phyloP scores from a whole-genome alignment of 2,797 vertebrate genomes.

The Gallirallus australis region DNA sequence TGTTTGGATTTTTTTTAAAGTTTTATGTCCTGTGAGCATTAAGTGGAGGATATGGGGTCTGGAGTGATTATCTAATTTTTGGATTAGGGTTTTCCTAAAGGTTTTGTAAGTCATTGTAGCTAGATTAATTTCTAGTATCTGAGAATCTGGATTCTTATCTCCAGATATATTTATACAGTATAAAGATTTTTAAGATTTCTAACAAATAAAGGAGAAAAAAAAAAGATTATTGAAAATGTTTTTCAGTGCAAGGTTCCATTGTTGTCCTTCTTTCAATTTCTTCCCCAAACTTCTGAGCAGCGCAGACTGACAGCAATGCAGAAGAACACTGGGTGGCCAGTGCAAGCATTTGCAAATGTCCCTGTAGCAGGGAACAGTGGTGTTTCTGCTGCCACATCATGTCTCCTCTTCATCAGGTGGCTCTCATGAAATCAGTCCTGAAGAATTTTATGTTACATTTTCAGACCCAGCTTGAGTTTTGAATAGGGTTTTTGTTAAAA shows the following conservation, averaged over 20 bases:
- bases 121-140: background rate
- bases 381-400: background rate
- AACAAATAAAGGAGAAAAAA: background rate
- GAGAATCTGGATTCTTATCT: background rate
- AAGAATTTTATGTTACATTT: background rate
- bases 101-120: background rate
- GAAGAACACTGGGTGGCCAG: background rate
- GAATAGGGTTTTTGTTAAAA: background rate
- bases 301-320: background rate
- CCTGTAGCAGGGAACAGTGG: background rate
- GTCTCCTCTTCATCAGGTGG: background rate
- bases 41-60: background rate
- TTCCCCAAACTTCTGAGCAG: background rate
- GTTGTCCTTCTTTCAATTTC: background rate
- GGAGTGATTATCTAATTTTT: background rate
- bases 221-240: background rate
- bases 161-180: background rate
- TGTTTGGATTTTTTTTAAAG: background rate
- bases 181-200: background rate
- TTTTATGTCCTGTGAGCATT: background rate
- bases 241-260: background rate
- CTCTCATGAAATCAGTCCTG: background rate
- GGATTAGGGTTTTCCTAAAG: background rate
- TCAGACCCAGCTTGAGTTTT: background rate
- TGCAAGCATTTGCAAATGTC: background rate